Conservation (phyloP, 2,888 invertebrate genomes). For the Arenicola marina region DNA sequence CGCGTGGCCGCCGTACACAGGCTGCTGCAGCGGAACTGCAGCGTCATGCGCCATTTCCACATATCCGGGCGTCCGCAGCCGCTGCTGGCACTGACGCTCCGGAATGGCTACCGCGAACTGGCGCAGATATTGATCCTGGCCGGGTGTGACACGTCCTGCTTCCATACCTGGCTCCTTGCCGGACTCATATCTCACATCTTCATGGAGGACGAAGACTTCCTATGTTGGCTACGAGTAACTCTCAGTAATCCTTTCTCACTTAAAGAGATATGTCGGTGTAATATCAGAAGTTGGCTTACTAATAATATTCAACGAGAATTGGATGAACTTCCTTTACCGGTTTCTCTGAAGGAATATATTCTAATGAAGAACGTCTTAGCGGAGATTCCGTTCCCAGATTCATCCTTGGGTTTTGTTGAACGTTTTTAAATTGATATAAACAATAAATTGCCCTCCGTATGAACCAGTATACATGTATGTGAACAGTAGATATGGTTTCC, state of each 20-base stretch:
- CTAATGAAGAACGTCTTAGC: no score
- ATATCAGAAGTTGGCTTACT: slow-evolving; percentile 8
- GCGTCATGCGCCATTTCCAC: not conserved
- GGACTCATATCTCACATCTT: slow-evolving; percentile 3
- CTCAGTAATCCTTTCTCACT: slow-evolving; percentile 3
- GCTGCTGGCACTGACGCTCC: slow-evolving; percentile 6
- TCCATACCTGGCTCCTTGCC: not conserved
- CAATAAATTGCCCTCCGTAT: no score
- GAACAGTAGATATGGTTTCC: no score
- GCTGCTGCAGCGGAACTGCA: slow-evolving; percentile 13
- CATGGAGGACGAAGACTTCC: not conserved
- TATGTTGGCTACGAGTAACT: slow-evolving; percentile 1
- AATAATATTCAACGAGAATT: slow-evolving; percentile 11
- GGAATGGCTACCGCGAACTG: slow-evolving; percentile 11
- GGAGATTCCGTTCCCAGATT: no score
- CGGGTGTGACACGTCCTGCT: slow-evolving; percentile 5
- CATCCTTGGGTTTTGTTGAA: no score
- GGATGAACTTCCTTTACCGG: slow-evolving; percentile 12
- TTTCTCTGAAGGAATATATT: no score
- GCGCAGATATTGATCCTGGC: slow-evolving; percentile 10
- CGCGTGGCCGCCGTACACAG: slow-evolving; percentile 6
- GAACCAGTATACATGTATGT: no score
- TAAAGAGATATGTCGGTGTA: slow-evolving; percentile 3
- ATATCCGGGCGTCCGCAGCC: slow-evolving; percentile 6
- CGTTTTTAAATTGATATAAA: no score